Conservation (phyloP, 2,888 invertebrate species). For the Aplocera efformata region DNA sequence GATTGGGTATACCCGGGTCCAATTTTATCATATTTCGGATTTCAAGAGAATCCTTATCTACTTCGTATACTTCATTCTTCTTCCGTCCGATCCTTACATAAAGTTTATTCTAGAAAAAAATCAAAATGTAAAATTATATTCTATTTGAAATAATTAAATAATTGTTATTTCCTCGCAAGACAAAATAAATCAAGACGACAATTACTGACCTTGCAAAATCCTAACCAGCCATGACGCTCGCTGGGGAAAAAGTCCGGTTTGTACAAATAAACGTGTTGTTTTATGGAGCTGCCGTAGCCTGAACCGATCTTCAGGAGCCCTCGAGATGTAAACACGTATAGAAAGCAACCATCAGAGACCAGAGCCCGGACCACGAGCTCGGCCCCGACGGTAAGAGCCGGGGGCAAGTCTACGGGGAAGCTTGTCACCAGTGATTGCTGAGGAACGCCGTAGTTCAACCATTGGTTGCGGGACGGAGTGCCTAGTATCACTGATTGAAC, state of each 20-base stretch:
- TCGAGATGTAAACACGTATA: slow-evolving; percentile 92
- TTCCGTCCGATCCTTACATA: slow-evolving; percentile 85
- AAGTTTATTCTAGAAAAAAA: slow-evolving; percentile 84
- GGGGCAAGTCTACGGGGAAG: slow-evolving; percentile 76
- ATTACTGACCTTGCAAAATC: slow-evolving; percentile 87
- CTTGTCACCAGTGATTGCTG: slow-evolving; percentile 86
- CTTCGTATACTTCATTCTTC: slow-evolving; percentile 69
- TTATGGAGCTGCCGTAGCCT: slow-evolving; percentile 95
- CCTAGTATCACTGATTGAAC: slow-evolving; percentile 94
- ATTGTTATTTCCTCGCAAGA: not conserved
- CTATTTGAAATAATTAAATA: too few relatives aligned
- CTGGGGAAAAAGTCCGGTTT: slow-evolving; percentile 90
- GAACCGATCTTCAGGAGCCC: slow-evolving; percentile 96
- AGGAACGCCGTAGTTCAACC: slow-evolving; percentile 94
- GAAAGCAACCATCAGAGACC: slow-evolving; percentile 93
- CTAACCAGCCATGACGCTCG: slow-evolving; percentile 90
- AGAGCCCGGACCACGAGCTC: slow-evolving; percentile 81
- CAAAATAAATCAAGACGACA: too few relatives aligned
- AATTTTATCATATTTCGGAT: slow-evolving; percentile 53
- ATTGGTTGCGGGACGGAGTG: slow-evolving; percentile 90
- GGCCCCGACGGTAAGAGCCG: slow-evolving; percentile 50
- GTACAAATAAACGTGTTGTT: slow-evolving; percentile 92
- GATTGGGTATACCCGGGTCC: slow-evolving; percentile 51
- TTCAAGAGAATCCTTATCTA: slow-evolving; percentile 66
- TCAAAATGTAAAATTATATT: slow-evolving; percentile 16